Evolutionary conservation across 2,797 vertebrate species (phyloP).

Genomic region (Sparus aurata): DNA sequence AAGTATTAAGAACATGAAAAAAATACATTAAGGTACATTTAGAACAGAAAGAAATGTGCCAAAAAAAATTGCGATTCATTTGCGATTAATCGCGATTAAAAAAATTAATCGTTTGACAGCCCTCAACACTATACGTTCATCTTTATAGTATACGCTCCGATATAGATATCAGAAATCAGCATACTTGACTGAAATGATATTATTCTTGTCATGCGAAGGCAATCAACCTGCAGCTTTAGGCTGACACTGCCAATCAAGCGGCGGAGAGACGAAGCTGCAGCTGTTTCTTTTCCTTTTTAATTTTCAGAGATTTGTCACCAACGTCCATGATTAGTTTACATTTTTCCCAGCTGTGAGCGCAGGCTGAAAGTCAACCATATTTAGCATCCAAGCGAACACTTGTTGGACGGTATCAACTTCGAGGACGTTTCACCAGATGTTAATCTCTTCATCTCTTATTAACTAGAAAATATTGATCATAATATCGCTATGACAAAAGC

Average conservation of each 20-base stretch:
- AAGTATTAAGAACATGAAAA: too few species aligned
- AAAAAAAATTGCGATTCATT: too few species aligned
- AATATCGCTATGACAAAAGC: too few species aligned
- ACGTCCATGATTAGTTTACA: conserved; percentile 2
- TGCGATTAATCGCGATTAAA: too few species aligned
- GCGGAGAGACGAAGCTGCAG: background rate
- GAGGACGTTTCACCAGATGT: too few species aligned
- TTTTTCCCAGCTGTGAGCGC: conserved; percentile 2
- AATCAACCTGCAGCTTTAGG: background rate
- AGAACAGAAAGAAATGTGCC: too few species aligned
- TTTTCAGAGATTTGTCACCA: background rate
- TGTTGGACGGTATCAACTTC: too few species aligned
- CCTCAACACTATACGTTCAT: background rate
- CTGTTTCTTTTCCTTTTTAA: background rate
- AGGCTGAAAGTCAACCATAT: background rate
- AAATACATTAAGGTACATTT: too few species aligned
- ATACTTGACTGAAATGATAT: background rate
- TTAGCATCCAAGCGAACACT: background rate
- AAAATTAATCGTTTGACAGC: too few species aligned
- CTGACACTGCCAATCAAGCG: conserved; percentile 2
- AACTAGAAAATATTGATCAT: too few species aligned
- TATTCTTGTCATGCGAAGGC: background rate
- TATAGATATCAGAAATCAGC: background rate
- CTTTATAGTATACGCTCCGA: background rate
- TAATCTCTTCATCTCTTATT: too few species aligned